These are phyloP conservation scores for Troides aeacus DNA, from an alignment of 2,888 invertebrate genomes.

Conservation along the genomic window DNA sequence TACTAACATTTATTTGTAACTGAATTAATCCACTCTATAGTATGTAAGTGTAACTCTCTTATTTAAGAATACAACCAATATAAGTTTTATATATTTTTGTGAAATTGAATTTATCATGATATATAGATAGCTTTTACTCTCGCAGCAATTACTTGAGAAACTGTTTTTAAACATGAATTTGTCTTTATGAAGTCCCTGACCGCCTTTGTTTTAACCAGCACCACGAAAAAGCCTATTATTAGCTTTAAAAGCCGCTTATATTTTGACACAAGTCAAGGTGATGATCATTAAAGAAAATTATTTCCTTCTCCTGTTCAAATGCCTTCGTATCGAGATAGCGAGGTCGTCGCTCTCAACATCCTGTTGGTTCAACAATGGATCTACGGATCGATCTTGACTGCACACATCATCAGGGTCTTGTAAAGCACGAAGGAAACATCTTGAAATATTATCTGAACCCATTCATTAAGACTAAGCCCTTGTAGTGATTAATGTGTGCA, in stretches of 20 bases:
- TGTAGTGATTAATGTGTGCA: conserved; percentile 22
- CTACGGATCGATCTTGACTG: conserved; percentile 45
- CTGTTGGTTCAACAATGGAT: conserved; percentile 61
- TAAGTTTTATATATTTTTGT: no score
- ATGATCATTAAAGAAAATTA: conserved; percentile 55
- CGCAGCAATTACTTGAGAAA: neutral
- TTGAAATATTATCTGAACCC: conserved; percentile 5
- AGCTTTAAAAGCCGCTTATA: conserved; percentile 37
- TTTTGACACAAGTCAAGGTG: conserved; percentile 50
- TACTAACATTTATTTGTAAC: no score
- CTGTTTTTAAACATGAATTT: neutral
- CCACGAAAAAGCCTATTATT: conserved; percentile 38
- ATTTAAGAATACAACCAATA: no score
- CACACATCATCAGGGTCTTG: conserved; percentile 56
- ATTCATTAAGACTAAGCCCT: conserved; percentile 12
- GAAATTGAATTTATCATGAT: neutral
- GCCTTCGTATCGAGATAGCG: conserved; percentile 53
- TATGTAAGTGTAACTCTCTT: no score
- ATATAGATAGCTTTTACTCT: neutral
- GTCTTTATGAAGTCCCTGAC: conserved; percentile 18
- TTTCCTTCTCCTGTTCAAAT: conserved; percentile 57
- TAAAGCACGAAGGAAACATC: conserved; percentile 35
- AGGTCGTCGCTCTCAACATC: conserved; percentile 60
- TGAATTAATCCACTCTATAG: no score
- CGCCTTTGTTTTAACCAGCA: conserved; percentile 30